Conservation (phyloP, 2,888 invertebrate species). For the Leucozona laternaria region DNA sequence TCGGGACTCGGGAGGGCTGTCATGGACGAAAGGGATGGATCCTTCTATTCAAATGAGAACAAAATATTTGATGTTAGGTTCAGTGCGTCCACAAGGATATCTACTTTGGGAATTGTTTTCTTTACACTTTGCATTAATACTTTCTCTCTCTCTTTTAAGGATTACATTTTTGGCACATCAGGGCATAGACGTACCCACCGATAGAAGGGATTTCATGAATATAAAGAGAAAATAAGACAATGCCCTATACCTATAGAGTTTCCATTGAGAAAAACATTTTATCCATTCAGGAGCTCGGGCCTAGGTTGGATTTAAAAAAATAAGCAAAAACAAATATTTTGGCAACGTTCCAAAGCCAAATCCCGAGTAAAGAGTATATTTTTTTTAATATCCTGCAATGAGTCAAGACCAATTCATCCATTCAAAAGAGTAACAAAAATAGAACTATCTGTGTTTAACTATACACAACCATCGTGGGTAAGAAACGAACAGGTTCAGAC, state of each 20-base stretch:
- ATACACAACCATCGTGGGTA: background rate
- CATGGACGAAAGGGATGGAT: background rate
- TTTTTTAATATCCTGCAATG: slow-evolving; percentile 71
- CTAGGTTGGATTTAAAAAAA: slow-evolving; percentile 21
- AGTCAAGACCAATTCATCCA: slow-evolving; percentile 65
- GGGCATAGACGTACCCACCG: no score
- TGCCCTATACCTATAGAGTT: slow-evolving; percentile 9
- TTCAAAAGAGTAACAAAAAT: slow-evolving; percentile 24
- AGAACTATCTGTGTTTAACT: slow-evolving; percentile 17
- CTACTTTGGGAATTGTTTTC: slow-evolving; percentile 44
- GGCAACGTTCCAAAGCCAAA: slow-evolving; percentile 69
- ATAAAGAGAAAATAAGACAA: slow-evolving; percentile 46
- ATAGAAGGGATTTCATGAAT: background rate
- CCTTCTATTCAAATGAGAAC: slow-evolving; percentile 23
- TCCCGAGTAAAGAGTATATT: slow-evolving; percentile 57
- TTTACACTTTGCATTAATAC: slow-evolving; percentile 56
- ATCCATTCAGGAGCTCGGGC: slow-evolving; percentile 11
- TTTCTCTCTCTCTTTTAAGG: slow-evolving; percentile 24
- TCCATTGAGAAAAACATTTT: slow-evolving; percentile 44
- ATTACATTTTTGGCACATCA: slow-evolving; percentile 16
- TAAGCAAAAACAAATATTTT: slow-evolving; percentile 39
- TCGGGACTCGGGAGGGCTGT: no score
- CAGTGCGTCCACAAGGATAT: slow-evolving; percentile 24
- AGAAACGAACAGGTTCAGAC: background rate
- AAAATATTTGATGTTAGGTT: slow-evolving; percentile 8